Base-by-base conservation (phyloP, 2,797 vertebrate genomes). In the Enteromius fasciolatus region DNA sequence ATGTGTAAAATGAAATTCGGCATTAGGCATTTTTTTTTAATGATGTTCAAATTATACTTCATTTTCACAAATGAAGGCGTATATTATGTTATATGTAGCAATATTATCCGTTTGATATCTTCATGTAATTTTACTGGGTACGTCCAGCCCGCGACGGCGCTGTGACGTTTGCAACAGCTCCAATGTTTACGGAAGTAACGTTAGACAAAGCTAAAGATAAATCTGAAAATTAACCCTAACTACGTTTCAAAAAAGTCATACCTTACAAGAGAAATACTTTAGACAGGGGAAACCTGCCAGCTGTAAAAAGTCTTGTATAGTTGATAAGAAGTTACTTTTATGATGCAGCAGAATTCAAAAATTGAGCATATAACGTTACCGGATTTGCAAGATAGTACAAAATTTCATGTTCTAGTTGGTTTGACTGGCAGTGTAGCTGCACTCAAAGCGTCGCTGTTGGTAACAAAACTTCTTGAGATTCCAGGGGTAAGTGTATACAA, bases 401-500 rank as follows among this genome's bases (percentile, higher is more conserved):
- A 66, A 15, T 92, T 86, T 80, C 89, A 0, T 0, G 87, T 99
- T 33, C 94, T 99, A 1, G 88, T 99, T 48, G 97, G 96, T 0
- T 97, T 97, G 33, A 99, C 97, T 0, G 98, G 97, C 20, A 99
- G 98, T 0, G 98, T 98, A 0, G 98, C 98, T 64, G 95, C 97
- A 3, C 90, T 99, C 70, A 99, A 98, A 86, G 90, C 98, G 67
- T 97, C 98, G 23, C 70, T 95, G 76, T 88, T 99, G 74, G 82
- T 98, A 0, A 83, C 90, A 0, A 91, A 93, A 48, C 93, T 99
- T 84, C 93, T 97, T 87, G 92, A 96, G 59, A 89, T 97, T 66
- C 91, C 96, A 0, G 94, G 85, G 88, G 97, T 99, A 90, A 96
- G 96, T 82, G 31, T 36, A 4, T 57, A 44, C 41, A 44, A 44